Evolutionary conservation across 2,113 vertebrate genomes (phyloP).

Genomic region (Rhinolophus sinicus): DNA sequence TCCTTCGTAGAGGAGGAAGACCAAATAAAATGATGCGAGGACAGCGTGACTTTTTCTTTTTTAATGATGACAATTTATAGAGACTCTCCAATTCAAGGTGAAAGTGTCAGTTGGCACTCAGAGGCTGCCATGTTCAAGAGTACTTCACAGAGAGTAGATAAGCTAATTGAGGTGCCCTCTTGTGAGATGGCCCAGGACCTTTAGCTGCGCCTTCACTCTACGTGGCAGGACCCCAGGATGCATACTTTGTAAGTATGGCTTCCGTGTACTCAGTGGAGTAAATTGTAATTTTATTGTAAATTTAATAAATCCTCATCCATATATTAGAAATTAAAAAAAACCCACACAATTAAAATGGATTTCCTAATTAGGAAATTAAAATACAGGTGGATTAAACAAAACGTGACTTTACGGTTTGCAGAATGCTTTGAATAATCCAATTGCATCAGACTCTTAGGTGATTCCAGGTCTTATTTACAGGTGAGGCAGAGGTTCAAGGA

Average conservation of each 20-base stretch:
- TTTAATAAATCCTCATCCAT: neutral
- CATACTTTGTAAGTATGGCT: neutral
- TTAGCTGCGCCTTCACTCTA: neutral
- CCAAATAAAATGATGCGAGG: neutral
- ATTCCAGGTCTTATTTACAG: neutral
- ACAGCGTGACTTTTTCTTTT: neutral
- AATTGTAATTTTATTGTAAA: neutral
- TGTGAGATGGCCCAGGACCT: neutral
- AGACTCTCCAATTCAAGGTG: neutral
- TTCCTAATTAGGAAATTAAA: slow-evolving; percentile 25
- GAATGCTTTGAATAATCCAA: neutral
- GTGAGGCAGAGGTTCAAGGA: neutral
- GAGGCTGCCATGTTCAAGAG: slow-evolving; percentile 52
- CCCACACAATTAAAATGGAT: neutral
- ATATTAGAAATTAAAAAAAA: neutral
- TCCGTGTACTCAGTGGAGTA: neutral
- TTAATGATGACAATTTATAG: slow-evolving; percentile 16
- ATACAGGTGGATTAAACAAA: neutral
- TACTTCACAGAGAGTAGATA: slow-evolving; percentile 6
- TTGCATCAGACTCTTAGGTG: neutral
- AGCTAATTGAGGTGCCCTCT: neutral
- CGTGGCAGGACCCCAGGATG: neutral
- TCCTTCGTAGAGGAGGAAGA: neutral
- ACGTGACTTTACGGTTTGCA: neutral
- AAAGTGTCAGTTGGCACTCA: slow-evolving; percentile 57